Base-by-base conservation (phyloP, 2,113 vertebrate species). In the Laticauda colubrina region DNA sequence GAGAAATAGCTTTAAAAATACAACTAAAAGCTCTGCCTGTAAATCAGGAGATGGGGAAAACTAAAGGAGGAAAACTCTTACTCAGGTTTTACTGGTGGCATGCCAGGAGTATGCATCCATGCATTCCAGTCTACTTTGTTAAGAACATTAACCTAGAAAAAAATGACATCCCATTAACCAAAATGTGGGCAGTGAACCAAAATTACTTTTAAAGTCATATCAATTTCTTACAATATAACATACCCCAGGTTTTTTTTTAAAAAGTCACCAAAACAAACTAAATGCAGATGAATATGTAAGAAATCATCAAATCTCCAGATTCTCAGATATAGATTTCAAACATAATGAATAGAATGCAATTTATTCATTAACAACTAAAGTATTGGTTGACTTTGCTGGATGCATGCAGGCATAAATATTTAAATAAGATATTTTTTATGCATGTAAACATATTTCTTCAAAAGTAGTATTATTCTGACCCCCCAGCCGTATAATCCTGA, bases 61-160 rank as follows among this genome's bases (percentile, higher is more conserved):
- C 87, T 91, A 20, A 54, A 12, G 26, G 90, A 61, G n/a, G 21
- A 88, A 6, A 89, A 87, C 14, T 96, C 98, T 98, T 96, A 99
- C 99, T 92, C 96, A 92, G 98, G 98, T 93, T 98, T 98, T 48
- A 98, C 97, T 1, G 99, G 98, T 88, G 99, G 98, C 98, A 99
- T 98, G 89, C 99, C 99, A 55, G 99, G 99, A 34, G 98, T 97
- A 94, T 98, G 96, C 96, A 99, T 98, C 99, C 99, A 99, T 0
- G 97, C 96, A 21, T 98, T 98, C 99, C 99, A 99, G 95, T 99
- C 99, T 90, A 99, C 99, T 96, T 98, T 98, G 96, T 99, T 97
- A 95, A 99, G 98, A 96, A 99, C 5, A 56, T 99, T 98, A 91
- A 97, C 98, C 99, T 99, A 96, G 23, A 89, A 95, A n/a, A 89